These are phyloP conservation scores for Phlogophora meticulosa DNA, from an alignment of 2,888 invertebrate species.

Conservation along the genomic window DNA sequence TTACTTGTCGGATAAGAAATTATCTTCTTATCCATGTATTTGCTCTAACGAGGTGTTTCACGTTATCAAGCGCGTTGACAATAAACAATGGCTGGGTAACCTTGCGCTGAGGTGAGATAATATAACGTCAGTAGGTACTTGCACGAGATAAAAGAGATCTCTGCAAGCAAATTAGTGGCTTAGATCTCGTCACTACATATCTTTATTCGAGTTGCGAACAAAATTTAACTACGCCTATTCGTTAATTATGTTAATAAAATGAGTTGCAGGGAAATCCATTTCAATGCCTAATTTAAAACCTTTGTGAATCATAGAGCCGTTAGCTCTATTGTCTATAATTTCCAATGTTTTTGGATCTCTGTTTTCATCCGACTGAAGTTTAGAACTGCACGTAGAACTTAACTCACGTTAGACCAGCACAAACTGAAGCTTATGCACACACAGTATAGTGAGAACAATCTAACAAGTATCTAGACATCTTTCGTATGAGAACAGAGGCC, in stretches of 20 bases:
- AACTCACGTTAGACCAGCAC: slow-evolving; percentile 36
- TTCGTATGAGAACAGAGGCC: slow-evolving; percentile 77
- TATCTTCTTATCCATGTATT: slow-evolving; percentile 48
- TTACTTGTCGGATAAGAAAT: slow-evolving; percentile 48
- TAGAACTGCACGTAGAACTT: slow-evolving; percentile 54
- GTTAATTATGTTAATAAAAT: neutral
- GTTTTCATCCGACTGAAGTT: slow-evolving; percentile 65
- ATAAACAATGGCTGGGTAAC: slow-evolving; percentile 85
- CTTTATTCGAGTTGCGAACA: neutral
- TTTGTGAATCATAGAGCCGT: slow-evolving; percentile 5
- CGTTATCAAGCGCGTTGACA: slow-evolving; percentile 80
- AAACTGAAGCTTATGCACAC: slow-evolving; percentile 30
- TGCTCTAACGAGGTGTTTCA: slow-evolving; percentile 66
- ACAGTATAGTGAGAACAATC: slow-evolving; percentile 42
- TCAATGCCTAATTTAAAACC: slow-evolving; percentile 38
- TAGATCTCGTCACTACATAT: slow-evolving; percentile 35
- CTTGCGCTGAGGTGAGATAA: slow-evolving; percentile 80
- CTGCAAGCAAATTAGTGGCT: slow-evolving; percentile 65
- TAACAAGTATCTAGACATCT: slow-evolving; percentile 56
- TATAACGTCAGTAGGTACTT: slow-evolving; percentile 65
- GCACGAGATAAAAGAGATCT: slow-evolving; percentile 74
- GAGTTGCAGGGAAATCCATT: slow-evolving; percentile 58
- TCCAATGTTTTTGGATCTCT: slow-evolving; percentile 42
- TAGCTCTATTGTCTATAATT: slow-evolving; percentile 7
- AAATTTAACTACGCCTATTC: neutral